Evolutionary conservation across 2,113 vertebrate species (phyloP), one percentile per base, ranked within the genome.

Genomic region (Nycticebus coucang): DNA sequence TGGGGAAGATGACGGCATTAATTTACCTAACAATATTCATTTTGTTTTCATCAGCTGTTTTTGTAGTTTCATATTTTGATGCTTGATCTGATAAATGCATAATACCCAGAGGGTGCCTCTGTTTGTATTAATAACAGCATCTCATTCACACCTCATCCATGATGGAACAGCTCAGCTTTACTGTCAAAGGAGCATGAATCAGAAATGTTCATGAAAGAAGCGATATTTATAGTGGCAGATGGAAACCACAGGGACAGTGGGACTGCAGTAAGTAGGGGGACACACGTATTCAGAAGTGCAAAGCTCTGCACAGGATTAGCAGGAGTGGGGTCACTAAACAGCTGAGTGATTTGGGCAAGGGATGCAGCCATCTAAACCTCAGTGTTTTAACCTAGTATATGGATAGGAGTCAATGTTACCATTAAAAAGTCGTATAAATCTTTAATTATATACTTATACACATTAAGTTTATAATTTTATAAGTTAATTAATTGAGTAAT

Each of bases 11-110:
- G 92, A 97, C 89, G 95, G 87, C 75, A 79, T 85, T 96, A 87
- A 96, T 97, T 95, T 96, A 94, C 66, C 89, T 96, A 92, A 93
- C 87, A 69, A 94, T 94, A 97, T 92, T 95, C 80, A 92, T 95
- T 96, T 96, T 96, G 94, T 96, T 96, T 95, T 97, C 91, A 91
- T 96, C 94, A 94, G 45, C 79, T 96, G 87, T 77, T 97, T 97
- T 93, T 60, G 69, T 95, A 96, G 86, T 94, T 97, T 97, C 50
- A 15, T 89, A 93, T 97, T 96, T 91, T 57, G 41, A 94, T 87
- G 77, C 50, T 96, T 96, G 83, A 96, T 94, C 86, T 96, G 94
- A 96, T 94, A 96, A 97, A 97, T 87, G 59, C 80, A 93, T 93
- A 84, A 93, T 91, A 78, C 83, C 91, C 86, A 93, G 94, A 93